Base-by-base conservation (phyloP, 2,113 vertebrate genomes). In the Eidolon helvum region DNA sequence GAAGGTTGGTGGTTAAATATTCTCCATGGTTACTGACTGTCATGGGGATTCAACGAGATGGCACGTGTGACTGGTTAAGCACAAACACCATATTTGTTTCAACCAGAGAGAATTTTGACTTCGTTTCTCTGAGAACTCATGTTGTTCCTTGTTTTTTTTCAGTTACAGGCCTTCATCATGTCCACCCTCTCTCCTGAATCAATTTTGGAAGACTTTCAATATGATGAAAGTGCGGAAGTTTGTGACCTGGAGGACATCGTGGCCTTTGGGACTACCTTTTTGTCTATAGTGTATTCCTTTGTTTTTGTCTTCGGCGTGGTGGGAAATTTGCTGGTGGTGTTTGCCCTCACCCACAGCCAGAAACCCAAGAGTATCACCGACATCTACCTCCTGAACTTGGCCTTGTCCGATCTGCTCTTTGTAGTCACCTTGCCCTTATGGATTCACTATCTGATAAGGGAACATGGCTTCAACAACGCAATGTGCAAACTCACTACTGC, bases 331-430 rank as follows among this genome's bases (percentile, higher is more conserved):
- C 96, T 99, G 95, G 99, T 99, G 35, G n/a, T 99, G 88, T 98
- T 99, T 84, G 99, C 99, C 82, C 98, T 99, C 10, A 38, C 88
- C 68, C 98, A 97, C 77, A 98, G 97, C 15, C 97, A 90, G n/a
- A 98, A 96, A 24, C 97, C 98, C 55, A 99, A 98, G 97, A 99
- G 98, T 91, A 99, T 99, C 98, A 99, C 99, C 0, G 99, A 99
- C 72, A 98, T 99, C 74, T 99, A 99, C 97, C 99, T 99, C 40
- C 94, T 99, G 80, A 99, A 99, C 97, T 63, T 99, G 98, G 99
- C 99, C 53, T 10, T 99, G 0, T 99, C 99, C 0, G 99, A 99
- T 61, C 98, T 99, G 15, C 98, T 99, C 48, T 98, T 99, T 2
- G 98, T 99, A 45, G 97, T 98, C 83, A 98, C 99, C 2, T 98